These are phyloP conservation scores for Corythaeola cristata DNA, from an alignment of 2,113 vertebrate species.

Conservation along the genomic window DNA sequence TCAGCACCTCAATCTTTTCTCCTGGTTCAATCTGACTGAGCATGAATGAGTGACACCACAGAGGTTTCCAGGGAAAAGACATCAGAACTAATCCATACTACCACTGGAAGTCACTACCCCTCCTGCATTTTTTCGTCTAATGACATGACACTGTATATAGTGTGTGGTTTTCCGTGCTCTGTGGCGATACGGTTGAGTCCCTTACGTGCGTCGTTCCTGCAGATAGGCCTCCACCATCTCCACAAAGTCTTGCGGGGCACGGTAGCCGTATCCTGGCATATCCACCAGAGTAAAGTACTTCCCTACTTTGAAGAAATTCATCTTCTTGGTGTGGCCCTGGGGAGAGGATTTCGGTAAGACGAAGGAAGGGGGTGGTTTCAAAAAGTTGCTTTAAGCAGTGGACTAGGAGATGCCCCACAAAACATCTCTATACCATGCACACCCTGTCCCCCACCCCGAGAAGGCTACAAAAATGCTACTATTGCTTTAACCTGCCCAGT, in stretches of 20 bases:
- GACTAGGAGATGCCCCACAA: neutral
- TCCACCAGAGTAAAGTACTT: constrained; percentile 89
- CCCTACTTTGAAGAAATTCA: constrained; percentile 95
- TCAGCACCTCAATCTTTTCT: neutral
- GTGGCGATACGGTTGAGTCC: neutral
- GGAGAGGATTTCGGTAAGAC: neutral
- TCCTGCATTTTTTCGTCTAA: neutral
- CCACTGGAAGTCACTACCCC: neutral
- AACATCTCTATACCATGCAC: neutral
- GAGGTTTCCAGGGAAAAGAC: neutral
- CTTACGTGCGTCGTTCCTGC: constrained; percentile 84
- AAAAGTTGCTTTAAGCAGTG: neutral
- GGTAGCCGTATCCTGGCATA: constrained; percentile 95
- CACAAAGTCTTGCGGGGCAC: constrained; percentile 86
- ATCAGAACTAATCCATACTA: neutral
- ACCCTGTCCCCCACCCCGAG: rapidly evolving
- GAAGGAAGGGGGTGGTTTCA: neutral
- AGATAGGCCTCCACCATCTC: constrained; percentile 96
- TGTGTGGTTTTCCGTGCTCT: neutral
- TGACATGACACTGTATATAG: rapidly evolving
- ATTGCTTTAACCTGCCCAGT: neutral
- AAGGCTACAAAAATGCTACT: neutral
- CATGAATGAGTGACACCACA: neutral
- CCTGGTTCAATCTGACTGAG: neutral
- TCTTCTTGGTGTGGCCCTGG: constrained; percentile 96